Base-by-base conservation (phyloP, 2,888 invertebrate species). In the Coelinius sp. region DNA sequence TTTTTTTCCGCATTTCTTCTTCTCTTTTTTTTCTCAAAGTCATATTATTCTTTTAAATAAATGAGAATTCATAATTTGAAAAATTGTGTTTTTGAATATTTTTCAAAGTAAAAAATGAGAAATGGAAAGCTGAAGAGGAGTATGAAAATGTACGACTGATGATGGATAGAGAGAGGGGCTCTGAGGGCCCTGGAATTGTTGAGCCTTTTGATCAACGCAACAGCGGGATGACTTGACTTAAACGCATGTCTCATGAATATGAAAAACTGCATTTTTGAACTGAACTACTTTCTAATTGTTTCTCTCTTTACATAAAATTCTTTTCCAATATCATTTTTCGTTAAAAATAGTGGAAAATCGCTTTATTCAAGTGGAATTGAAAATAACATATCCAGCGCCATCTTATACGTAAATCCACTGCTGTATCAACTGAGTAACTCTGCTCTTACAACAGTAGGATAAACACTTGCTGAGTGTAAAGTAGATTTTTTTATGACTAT, bases 141-240 rank as follows among this genome's bases (percentile, higher is more conserved):
- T 5, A 27, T 41, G 25, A 65, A 31, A 17, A 27, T 4, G 31
- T 44, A 25, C 25, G 52, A 63, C 49, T 27, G 49, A 44, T 52
- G 63, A 25, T 27, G 31, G 59, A 17, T 31, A 12, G n/a, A 20
- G 10, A 63, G 25, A 82, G 79, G 83, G 83, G 81, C 81, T 79
- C 76, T 81, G 81, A 84, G 84, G 81, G 80, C 81, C 77, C 20
- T 77, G 79, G 78, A 77, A 80, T 79, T 76, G 75, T 77, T 75
- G 70, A 74, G 49, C 75, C 80, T 84, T 86, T 86, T 86, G 86
- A 86, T 86, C 85, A 86, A 84, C 81, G 83, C 80, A 82, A 79
- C 79, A 80, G 80, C 81, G 82, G 81, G 46, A 14, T 81, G 82
- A n/a, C 83, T 80, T 79, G 81, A 84, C 83, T 76, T 85, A 85